Evolutionary conservation across 2,797 vertebrate species (phyloP).

Genomic region (Bradypodion ventrale): DNA sequence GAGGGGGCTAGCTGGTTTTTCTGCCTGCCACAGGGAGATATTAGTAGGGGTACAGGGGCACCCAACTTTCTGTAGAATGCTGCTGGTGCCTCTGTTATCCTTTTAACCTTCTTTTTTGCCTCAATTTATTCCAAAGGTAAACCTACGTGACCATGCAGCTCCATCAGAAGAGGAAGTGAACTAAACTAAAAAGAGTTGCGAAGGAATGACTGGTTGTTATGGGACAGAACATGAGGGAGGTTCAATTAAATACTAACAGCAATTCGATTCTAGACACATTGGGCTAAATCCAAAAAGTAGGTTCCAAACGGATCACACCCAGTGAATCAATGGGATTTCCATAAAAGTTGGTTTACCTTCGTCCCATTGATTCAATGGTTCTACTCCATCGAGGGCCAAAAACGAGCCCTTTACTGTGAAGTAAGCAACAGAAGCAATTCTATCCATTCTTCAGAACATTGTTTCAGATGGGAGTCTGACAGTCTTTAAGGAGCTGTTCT

Average conservation of each 20-base stretch:
- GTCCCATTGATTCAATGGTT: too few species aligned
- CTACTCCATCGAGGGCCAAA: too few species aligned
- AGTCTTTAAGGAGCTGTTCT: neutral
- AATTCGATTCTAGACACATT: neutral
- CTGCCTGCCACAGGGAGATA: neutral
- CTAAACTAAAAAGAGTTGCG: neutral
- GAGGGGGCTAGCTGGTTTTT: neutral
- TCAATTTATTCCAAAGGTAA: neutral
- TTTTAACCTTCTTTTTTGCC: neutral
- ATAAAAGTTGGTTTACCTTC: too few species aligned
- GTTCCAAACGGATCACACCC: too few species aligned
- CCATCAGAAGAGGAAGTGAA: neutral
- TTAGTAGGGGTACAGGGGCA: neutral
- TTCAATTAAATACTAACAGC: slow-evolving; percentile 37
- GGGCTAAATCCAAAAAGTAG: too few species aligned
- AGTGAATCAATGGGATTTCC: too few species aligned
- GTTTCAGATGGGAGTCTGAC: neutral
- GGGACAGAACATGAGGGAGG: neutral
- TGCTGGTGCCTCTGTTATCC: too few species aligned
- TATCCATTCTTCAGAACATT: neutral
- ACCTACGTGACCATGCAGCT: too few species aligned
- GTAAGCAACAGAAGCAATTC: neutral
- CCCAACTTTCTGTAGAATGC: neutral
- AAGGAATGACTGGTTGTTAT: neutral
- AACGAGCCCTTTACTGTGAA: neutral